Conservation (phyloP, 1,140 invertebrate species). For the Globodera rostochiensis region DNA sequence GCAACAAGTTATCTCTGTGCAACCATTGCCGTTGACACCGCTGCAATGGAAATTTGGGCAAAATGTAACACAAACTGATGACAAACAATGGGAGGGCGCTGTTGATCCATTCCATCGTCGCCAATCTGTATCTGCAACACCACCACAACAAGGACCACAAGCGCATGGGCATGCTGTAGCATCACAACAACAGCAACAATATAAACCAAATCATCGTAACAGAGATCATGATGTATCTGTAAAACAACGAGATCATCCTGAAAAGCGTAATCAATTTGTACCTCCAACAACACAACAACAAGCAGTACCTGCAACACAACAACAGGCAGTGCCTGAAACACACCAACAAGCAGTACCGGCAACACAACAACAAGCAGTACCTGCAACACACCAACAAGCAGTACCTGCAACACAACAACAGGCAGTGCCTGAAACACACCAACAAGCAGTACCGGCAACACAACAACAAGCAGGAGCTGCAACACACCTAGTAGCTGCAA, state of each 20-base stretch:
- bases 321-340: not conserved
- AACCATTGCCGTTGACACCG: not conserved
- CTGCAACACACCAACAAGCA: not conserved
- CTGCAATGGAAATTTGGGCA: constrained; percentile 8
- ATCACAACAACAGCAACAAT: too few relatives aligned
- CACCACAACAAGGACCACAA: not conserved
- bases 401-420: too few relatives aligned
- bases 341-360: too few relatives aligned
- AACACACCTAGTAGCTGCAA: too few relatives aligned
- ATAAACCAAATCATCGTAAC: too few relatives aligned
- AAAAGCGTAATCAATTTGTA: not conserved
- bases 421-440: too few relatives aligned
- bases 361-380: not conserved
- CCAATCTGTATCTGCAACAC: not conserved
- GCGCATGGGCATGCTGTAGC: too few relatives aligned
- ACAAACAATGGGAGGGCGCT: not conserved
- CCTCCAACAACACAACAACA: not conserved
- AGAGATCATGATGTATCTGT: too few relatives aligned
- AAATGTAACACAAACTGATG: not conserved
- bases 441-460: too few relatives aligned
- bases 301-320: not conserved
- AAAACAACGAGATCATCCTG: too few relatives aligned
- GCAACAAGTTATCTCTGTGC: constrained; percentile 11
- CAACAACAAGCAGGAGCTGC: too few relatives aligned
- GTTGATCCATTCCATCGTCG: too few relatives aligned